Evolutionary conservation across 2,888 invertebrate species (phyloP), one percentile per base, ranked within the genome.

Genomic region (Orchesella flavescens): DNA sequence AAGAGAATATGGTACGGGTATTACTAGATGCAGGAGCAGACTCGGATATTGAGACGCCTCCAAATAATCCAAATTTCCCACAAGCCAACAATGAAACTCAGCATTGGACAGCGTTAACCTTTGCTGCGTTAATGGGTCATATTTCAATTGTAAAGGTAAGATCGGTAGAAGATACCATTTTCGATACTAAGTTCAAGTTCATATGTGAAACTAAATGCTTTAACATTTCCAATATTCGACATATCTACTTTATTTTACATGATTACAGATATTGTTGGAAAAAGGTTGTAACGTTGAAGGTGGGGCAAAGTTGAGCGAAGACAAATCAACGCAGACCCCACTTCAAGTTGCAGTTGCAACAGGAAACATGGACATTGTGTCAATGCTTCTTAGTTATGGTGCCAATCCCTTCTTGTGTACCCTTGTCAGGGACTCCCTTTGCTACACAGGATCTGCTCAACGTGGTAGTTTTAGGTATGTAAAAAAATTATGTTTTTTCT

Each of bases 321-420:
- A 96, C 88, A 95, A 95, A 88, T 94, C 94, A 89, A 96, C 96
- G 0, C 92, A 97, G 66, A 97, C 97, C 0, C 97, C 97, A 0
- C 90, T 97, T 44, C 97, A 97, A 91, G 94, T 94, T 78, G 96
- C 96, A 1, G 94, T 95, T 81, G 96, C 95, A 0, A 93, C 94
- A 0, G 95, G 95, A 0, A 94, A 94, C 88, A 90, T 94, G 61
- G 96, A 97, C 88, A 92, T 97, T 90, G 95, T 96, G 0, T 93
- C 94, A 0, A 89, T 96, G 44, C 91, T 97, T 44, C 90, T 97
- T 65, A 94, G 95, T 0, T 95, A 96, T 88, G 96, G 96, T 0
- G 96, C 96, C 0, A 95, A 96, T 89, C 95, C 96, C 0, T 97
- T 96, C 90, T 92, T 96, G 3, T 95, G 95, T 0, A 96, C 96